Percentiles rank a stretch among this genome's conserved stretches.
phyloP scores from a whole-genome alignment of 2,113 vertebrate genomes.

The Ancistrus triradiatus region DNA sequence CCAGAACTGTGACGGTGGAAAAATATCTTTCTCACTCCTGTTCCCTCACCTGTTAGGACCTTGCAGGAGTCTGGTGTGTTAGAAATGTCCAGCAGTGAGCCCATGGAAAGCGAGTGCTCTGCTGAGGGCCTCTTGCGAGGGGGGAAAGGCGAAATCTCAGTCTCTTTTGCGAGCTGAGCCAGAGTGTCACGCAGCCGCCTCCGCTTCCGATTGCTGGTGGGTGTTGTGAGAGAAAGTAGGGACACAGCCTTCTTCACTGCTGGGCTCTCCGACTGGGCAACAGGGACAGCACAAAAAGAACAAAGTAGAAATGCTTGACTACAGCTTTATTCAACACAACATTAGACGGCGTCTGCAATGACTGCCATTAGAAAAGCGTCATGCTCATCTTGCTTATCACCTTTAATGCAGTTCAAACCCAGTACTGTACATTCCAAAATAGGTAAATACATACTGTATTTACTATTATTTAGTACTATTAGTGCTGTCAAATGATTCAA shows the following conservation, averaged over 20 bases:
- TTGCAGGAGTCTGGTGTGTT: conserved; percentile 88
- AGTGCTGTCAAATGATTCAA: too few relatives aligned
- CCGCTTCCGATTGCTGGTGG: conserved; percentile 89
- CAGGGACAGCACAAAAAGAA: neutral
- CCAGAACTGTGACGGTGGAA: neutral
- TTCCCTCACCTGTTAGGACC: conserved; percentile 73
- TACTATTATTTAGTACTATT: too few relatives aligned
- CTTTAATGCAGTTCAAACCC: too few relatives aligned
- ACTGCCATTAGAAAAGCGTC: too few relatives aligned
- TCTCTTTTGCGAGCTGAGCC: conserved; percentile 87
- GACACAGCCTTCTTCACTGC: conserved; percentile 94
- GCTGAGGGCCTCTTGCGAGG: conserved; percentile 89
- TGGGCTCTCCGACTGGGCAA: conserved; percentile 77
- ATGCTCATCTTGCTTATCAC: too few relatives aligned
- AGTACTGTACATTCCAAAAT: too few relatives aligned
- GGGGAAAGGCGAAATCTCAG: conserved; percentile 87
- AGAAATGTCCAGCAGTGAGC: conserved; percentile 92
- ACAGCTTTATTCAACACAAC: too few relatives aligned
- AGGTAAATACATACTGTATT: too few relatives aligned
- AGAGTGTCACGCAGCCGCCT: conserved; percentile 88
- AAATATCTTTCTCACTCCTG: neutral
- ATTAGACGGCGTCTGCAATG: too few relatives aligned
- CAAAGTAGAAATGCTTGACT: too few relatives aligned
- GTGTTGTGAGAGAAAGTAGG: conserved; percentile 86
- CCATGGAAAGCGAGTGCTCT: conserved; percentile 87